Percentiles rank a stretch among this genome's conserved stretches.
Evolutionary conservation across 2,113 vertebrate genomes (phyloP).

Genomic region (Orycteropus afer): DNA sequence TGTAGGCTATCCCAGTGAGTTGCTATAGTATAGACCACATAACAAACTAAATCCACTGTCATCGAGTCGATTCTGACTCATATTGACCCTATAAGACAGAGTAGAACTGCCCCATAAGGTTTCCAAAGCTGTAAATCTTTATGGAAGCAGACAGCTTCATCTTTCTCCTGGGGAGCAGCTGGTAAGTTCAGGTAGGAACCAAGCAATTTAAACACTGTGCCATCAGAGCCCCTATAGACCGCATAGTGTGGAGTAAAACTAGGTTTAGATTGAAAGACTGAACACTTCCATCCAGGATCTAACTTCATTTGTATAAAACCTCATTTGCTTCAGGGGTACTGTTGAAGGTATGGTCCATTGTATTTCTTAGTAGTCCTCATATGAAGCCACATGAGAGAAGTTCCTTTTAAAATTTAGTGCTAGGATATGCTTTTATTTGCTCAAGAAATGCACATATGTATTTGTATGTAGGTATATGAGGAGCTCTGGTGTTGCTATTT

Average conservation of each 20-base stretch:
- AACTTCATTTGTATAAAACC: not conserved
- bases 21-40: not conserved
- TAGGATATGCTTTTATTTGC: not conserved
- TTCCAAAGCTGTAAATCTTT: no score
- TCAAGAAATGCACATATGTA: not conserved
- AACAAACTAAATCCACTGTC: no score
- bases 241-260: not conserved
- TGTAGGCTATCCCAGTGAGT: not conserved
- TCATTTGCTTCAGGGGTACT: not conserved
- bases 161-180: no score
- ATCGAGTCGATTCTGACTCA: no score
- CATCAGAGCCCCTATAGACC: no score
- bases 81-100: no score
- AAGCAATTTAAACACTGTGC: no score
- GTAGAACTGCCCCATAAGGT: no score
- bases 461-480: not conserved
- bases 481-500: no score
- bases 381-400: not conserved
- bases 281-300: not conserved
- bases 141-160: no score
- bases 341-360: not conserved
- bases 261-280: not conserved
- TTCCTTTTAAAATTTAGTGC: constrained; percentile 8
- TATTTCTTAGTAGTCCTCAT: not conserved
- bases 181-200: no score